Base-by-base conservation (phyloP, 2,888 invertebrate genomes). In the Homarus gammarus region DNA sequence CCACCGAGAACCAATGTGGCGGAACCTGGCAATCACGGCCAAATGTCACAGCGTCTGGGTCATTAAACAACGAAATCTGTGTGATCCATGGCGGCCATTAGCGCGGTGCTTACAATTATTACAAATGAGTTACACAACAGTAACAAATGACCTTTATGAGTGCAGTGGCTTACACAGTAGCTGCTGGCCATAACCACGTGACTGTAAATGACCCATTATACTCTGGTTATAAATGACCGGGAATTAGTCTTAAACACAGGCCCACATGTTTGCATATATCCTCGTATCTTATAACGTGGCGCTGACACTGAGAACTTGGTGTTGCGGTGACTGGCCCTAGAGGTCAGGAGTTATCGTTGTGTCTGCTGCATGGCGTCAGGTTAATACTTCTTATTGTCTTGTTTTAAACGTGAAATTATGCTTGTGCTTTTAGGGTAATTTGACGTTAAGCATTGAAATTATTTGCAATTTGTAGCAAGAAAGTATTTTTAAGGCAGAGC, bases 1-100 rank as follows among this genome's bases (percentile, higher is more conserved):
- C 82, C 68, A 36, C 61, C 51, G 83, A 56, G 73, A 87, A 83
- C 87, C 87, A 87, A 87, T 87, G 82, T 73, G 49, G 56, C 82
- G 75, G 87, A 77, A 83, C 83, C 61, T 64, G 15, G 49, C 87
- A 75, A 87, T 87, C 83, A 87, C 77, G 61, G 82, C 44, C 75
- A 73, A 83, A 61, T 83, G 75, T 82, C 87, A 77, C 82, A 56
- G 10, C 77, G 56, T 49, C n/a, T 36, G 81, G 70, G n/a, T 72
- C 83, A 84, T 72, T 84, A 51, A 84, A 36, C 49, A 72, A 51
- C 51, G 56, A 70, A 36, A 72, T 70, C 36, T 51, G 36, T 15
- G 22, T 72, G 83, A 72, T 49, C 27, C 72, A 72, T 38, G 36
- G 83, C 33, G 15, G 75, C 12, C 75, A 64, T 75, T 75, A 61